These are phyloP conservation scores for Yponomeuta sedellus DNA, from an alignment of 2,888 invertebrate genomes.

Conservation along the genomic window DNA sequence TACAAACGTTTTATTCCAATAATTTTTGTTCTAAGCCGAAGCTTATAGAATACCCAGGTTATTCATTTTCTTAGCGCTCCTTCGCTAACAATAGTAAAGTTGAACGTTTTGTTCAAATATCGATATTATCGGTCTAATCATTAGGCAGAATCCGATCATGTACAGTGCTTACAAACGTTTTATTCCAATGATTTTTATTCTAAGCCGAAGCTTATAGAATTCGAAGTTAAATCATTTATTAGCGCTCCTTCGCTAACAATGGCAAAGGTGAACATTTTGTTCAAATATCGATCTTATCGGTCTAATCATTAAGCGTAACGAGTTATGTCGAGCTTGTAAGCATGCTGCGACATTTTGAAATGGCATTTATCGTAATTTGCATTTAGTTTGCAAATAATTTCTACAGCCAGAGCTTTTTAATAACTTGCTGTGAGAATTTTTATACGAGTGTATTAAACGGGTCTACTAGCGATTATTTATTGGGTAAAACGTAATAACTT, in stretches of 20 bases:
- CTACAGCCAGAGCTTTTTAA: no score
- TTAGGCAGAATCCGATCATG: no score
- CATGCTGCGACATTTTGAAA: background rate
- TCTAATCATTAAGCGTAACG: slow-evolving; percentile 5
- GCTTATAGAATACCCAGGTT: background rate
- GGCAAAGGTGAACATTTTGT: background rate
- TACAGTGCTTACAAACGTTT: no score
- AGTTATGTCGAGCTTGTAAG: slow-evolving; percentile 1
- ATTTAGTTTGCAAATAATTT: background rate
- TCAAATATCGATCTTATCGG: slow-evolving; percentile 10
- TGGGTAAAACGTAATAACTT: no score
- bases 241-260: background rate
- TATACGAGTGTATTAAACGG: no score
- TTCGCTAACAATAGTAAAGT: background rate
- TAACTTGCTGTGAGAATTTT: no score
- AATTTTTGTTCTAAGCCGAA: background rate
- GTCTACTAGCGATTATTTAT: no score
- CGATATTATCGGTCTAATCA: slow-evolving; percentile 6
- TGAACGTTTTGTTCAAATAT: slow-evolving; percentile 8
- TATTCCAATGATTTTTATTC: no score
- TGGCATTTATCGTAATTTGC: background rate
- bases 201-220: background rate
- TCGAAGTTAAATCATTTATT: background rate
- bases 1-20: no score
- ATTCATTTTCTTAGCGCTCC: background rate